These are phyloP conservation scores for Neotoxoptera formosana DNA, from an alignment of 1,140 invertebrate species.

Conservation along the genomic window DNA sequence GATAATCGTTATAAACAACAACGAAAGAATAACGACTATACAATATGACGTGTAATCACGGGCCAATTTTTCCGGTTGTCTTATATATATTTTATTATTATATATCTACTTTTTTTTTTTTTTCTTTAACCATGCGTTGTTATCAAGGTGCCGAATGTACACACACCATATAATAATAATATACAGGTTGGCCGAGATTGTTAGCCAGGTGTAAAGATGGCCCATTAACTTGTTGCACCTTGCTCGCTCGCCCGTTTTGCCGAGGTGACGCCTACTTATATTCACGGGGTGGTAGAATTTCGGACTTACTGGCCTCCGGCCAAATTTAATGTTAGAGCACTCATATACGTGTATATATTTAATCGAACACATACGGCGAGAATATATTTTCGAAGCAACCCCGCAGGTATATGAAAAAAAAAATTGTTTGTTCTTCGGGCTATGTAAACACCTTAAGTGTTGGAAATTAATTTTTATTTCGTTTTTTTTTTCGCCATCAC, in stretches of 20 bases:
- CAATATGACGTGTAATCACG: conserved; percentile 40
- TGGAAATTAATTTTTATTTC: neutral
- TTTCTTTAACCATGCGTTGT: conserved; percentile 30
- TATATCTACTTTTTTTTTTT: too few species aligned
- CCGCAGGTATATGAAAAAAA: conserved; percentile 25
- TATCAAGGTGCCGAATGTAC: conserved; percentile 53
- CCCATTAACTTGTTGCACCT: conserved; percentile 54
- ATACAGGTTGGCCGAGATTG: conserved; percentile 22
- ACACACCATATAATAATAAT: conserved; percentile 30
- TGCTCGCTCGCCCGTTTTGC: conserved; percentile 48
- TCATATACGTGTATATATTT: neutral
- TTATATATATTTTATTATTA: conserved; percentile 24
- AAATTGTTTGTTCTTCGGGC: conserved; percentile 43
- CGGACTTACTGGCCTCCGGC: conserved; percentile 36
- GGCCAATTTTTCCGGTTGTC: conserved; percentile 51
- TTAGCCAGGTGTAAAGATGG: conserved; percentile 53
- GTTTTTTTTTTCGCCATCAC: neutral
- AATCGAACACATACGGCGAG: neutral
- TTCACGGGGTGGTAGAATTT: conserved; percentile 44
- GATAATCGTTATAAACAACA: conserved; percentile 48
- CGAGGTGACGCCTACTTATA: conserved; percentile 49
- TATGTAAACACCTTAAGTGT: conserved; percentile 54
- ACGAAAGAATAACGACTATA: conserved; percentile 17
- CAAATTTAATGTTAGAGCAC: neutral
- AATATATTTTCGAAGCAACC: neutral